These are phyloP conservation scores for Archips crataeganus DNA, from an alignment of 2,888 invertebrate species.

Conservation along the genomic window DNA sequence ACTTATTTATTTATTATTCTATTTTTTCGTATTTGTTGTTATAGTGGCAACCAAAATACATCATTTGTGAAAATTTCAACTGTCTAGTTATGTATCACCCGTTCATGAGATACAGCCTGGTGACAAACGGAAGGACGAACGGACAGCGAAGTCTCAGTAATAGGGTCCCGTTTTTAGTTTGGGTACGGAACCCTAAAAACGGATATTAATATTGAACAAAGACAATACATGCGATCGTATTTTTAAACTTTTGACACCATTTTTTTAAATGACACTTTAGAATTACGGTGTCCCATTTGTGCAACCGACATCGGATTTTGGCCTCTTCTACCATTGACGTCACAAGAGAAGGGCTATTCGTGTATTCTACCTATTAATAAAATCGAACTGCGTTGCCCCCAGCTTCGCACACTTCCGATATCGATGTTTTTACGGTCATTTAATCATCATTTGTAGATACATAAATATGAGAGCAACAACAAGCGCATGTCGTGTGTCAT, in stretches of 20 bases:
- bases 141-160: no score
- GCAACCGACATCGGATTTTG: constrained; percentile 60
- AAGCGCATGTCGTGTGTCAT: constrained; percentile 19
- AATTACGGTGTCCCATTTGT: constrained; percentile 57
- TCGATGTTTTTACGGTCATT: constrained; percentile 8
- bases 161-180: no score
- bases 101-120: no score
- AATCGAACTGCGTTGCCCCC: constrained; percentile 54
- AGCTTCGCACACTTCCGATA: constrained; percentile 44
- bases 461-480: not conserved
- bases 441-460: constrained; percentile 1
- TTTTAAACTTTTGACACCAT: constrained; percentile 59
- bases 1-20: no score
- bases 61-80: no score
- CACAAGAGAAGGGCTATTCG: constrained; percentile 73
- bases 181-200: no score
- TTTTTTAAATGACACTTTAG: constrained; percentile 50
- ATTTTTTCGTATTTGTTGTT: no score
- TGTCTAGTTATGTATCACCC: no score
- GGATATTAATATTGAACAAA: not conserved
- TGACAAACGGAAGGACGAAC: no score
- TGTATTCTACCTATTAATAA: constrained; percentile 71
- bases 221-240: constrained; percentile 47
- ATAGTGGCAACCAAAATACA: no score
- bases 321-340: constrained; percentile 65